phyloP scores from a whole-genome alignment of 2,113 vertebrate species.

The Triplophysa dalaica region DNA sequence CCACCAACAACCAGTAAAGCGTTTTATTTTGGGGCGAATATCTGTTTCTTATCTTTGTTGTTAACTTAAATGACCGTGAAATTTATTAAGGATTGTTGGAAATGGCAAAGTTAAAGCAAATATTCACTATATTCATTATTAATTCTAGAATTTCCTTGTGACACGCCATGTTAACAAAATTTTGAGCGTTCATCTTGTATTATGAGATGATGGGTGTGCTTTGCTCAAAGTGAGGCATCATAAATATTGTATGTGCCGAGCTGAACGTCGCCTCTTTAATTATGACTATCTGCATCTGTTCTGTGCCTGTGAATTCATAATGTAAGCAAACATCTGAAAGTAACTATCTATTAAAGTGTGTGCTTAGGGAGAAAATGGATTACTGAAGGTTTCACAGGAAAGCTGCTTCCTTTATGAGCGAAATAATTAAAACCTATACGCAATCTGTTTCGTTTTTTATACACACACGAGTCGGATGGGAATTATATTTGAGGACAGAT shows the following conservation, averaged over 20 bases:
- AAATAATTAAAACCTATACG: not conserved
- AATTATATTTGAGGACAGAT: constrained; percentile 13
- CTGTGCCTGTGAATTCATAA: not conserved
- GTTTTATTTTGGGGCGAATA: too few species aligned
- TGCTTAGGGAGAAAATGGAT: not conserved
- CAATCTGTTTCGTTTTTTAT: constrained; percentile 9
- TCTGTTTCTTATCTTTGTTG: too few species aligned
- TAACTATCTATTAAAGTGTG: constrained; percentile 21
- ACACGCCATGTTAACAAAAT: not conserved
- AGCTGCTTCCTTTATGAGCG: not conserved
- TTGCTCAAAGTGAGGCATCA: not conserved
- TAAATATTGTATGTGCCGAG: not conserved
- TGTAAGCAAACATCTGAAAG: not conserved
- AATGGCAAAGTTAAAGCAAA: too few species aligned
- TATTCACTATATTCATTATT: too few species aligned
- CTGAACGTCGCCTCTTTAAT: not conserved
- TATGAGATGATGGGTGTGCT: not conserved
- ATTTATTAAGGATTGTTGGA: too few species aligned
- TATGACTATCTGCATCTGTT: constrained; percentile 1
- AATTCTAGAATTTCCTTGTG: not conserved
- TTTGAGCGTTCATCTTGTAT: not conserved
- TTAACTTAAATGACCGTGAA: too few species aligned
- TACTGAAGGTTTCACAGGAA: not conserved
- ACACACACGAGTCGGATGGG: not conserved
- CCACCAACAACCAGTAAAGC: too few species aligned